Base-by-base conservation (phyloP, 2,113 vertebrate genomes). In the Mobula hypostoma region DNA sequence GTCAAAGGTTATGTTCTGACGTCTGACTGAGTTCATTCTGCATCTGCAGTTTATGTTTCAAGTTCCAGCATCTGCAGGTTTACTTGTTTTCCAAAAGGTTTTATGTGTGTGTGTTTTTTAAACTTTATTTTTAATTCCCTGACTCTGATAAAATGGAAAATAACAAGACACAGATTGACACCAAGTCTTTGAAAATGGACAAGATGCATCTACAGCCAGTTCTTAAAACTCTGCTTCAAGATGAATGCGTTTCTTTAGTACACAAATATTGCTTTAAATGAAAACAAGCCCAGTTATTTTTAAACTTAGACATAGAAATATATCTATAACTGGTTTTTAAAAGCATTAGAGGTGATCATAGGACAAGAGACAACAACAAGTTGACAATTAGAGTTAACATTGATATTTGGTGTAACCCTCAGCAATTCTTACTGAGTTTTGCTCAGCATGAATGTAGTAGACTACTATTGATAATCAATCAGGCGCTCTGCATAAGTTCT, bases 391-490 rank as follows among this genome's bases (percentile, higher is more conserved):
- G 8, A 29, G 27, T 61, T 61, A 87, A 61, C 15, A 36, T 9
- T 80, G 79, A 80, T 40, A 80, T 29, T 61, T n/a, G 56, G 56
- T 24, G 12, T 12, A 87, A 61, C 56, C 56, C 40, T 85, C 82
- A 85, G 9, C 48, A 58, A 85, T 29, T 58, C 56, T 29, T 29
- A 63, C 24, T 87, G 56, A 87, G 58, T 8, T 29, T 56, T 85
- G 82, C 82, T 85, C 27, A 87, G 61, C 29, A 48, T 58, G 11
- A 87, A 87, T 21, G 11, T 14, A 17, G 66, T 70, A 70, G 63
- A 72, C 15, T 92, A 92, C 63, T 92, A 92, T 63, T 70, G 88
- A 70, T 68, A 68, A 63, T 92, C 63, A 92, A 72, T 11, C 88
- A 68, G 24, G 7, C 40, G 88, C 85, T 88, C 27, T 88, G 29